phyloP scores from a whole-genome alignment of 2,113 vertebrate species.

The Colius striatus region DNA sequence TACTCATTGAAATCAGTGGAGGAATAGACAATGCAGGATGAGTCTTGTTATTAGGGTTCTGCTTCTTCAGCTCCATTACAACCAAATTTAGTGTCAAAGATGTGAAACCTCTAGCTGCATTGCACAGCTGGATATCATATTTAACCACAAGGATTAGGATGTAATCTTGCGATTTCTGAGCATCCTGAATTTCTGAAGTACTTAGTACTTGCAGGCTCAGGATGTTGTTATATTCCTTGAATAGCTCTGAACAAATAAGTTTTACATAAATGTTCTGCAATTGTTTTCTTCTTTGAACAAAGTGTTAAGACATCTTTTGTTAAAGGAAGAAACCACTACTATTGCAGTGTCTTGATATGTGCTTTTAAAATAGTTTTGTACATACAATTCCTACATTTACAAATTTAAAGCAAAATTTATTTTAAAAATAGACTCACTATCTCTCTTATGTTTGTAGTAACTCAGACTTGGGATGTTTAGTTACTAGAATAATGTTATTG shows the following conservation, averaged over 20 bases:
- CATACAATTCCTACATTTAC: not conserved
- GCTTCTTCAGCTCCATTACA: not conserved
- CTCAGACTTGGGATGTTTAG: not conserved
- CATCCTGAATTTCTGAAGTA: constrained; percentile 37
- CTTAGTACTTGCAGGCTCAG: not conserved
- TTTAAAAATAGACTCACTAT: not conserved
- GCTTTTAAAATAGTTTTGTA: not conserved
- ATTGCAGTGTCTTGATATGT: not conserved
- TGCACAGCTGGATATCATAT: constrained; percentile 35
- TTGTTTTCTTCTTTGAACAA: not conserved
- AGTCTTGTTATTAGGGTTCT: not conserved
- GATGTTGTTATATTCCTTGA: not conserved
- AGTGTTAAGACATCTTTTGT: not conserved
- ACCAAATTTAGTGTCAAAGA: constrained; percentile 25
- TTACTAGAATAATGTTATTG: not conserved
- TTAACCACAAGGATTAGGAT: constrained; percentile 34
- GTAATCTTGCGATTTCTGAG: constrained; percentile 39
- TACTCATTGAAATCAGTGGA: not conserved
- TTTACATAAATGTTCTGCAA: not conserved
- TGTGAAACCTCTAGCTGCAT: constrained; percentile 5
- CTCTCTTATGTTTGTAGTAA: not conserved
- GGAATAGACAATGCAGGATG: not conserved
- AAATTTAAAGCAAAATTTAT: not conserved
- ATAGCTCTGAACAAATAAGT: not conserved
- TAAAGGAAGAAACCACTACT: not conserved